phyloP scores from a whole-genome alignment of 2,113 vertebrate genomes.

The Grammomys dolichurus region DNA sequence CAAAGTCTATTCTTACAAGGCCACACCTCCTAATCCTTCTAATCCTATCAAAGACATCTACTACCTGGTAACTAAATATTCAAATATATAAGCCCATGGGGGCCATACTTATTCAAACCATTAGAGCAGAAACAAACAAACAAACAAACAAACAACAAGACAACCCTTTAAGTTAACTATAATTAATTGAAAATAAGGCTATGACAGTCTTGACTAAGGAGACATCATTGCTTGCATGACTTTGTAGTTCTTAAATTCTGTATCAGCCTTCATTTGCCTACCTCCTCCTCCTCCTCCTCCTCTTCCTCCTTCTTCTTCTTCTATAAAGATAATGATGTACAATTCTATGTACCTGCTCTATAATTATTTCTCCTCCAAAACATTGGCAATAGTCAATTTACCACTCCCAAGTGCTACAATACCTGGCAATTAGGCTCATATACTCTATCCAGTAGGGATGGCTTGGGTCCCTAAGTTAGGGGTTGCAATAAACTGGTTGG shows the following conservation, averaged over 20 bases:
- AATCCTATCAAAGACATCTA: not conserved
- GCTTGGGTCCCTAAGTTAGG: not conserved
- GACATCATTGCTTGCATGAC: not conserved
- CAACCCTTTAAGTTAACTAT: not conserved
- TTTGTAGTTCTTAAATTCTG: not conserved
- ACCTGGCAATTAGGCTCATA: not conserved
- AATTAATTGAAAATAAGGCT: not conserved
- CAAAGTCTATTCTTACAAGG: not conserved
- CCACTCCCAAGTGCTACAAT: not conserved
- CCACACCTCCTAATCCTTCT: not conserved
- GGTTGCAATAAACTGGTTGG: not conserved
- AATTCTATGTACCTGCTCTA: no score
- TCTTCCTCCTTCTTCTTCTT: not conserved
- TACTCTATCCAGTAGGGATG: not conserved
- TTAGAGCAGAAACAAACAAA: no score
- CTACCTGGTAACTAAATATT: not conserved
- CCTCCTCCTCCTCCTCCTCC: no score
- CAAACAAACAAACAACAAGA: not conserved
- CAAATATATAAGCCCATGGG: not conserved
- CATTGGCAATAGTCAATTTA: not conserved
- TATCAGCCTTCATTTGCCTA: not conserved
- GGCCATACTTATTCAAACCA: not conserved
- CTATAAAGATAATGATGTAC: not conserved
- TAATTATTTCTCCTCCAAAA: not conserved
- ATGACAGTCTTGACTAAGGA: not conserved